These are phyloP conservation scores for Spodoptera littoralis DNA, from an alignment of 2,888 invertebrate genomes.

Conservation along the genomic window DNA sequence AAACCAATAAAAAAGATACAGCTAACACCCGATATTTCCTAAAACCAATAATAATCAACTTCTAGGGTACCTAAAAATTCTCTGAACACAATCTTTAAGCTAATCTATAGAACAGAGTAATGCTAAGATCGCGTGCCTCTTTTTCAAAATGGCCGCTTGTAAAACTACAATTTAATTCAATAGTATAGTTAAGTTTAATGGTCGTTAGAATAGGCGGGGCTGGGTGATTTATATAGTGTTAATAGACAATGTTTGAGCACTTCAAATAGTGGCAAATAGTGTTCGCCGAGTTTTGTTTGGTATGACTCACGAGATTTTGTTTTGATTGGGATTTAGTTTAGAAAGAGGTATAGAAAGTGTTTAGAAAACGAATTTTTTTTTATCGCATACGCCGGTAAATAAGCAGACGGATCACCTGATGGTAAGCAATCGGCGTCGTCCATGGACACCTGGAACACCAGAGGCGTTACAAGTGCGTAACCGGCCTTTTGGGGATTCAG, in stretches of 20 bases:
- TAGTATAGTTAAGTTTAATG: constrained; percentile 45
- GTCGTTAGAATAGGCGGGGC: constrained; percentile 54
- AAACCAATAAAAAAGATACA: not conserved
- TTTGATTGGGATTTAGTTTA: not conserved
- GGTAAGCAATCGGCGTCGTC: too few species aligned
- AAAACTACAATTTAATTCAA: constrained; percentile 44
- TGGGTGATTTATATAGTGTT: constrained; percentile 55
- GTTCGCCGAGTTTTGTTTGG: constrained; percentile 25
- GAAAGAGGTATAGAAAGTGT: not conserved
- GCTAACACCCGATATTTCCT: constrained; percentile 8
- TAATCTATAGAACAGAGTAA: constrained; percentile 52
- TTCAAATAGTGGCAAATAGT: constrained; percentile 37
- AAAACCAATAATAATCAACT: constrained; percentile 25
- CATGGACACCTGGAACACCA: too few species aligned
- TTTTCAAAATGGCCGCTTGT: constrained; percentile 53
- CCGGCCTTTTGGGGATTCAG: too few species aligned
- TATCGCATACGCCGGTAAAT: too few species aligned
- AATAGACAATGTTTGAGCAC: constrained; percentile 51
- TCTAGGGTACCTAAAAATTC: constrained; percentile 17
- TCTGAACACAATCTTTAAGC: constrained; percentile 39
- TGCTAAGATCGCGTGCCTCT: constrained; percentile 53
- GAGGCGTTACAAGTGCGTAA: too few species aligned
- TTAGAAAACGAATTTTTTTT: too few species aligned
- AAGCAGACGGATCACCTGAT: too few species aligned
- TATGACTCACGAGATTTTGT: constrained; percentile 10